Base-by-base conservation (phyloP, 2,113 vertebrate species). In the Arothron firmamentum region DNA sequence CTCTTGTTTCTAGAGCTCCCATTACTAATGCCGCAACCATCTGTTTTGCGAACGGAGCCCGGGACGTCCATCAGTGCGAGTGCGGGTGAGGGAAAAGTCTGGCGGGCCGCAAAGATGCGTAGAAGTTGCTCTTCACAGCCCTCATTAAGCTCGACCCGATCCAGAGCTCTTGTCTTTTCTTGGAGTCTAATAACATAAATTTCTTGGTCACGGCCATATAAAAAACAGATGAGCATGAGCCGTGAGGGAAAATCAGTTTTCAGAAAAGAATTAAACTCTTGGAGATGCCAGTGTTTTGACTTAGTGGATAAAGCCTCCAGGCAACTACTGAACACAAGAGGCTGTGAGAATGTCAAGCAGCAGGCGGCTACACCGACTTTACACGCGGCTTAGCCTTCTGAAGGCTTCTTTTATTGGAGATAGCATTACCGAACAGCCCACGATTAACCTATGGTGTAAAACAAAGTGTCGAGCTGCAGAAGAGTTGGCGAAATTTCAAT, bases 241-340 rank as follows among this genome's bases (percentile, higher is more conserved):
- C 75, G 65, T 72, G 59, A 45, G 59, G 64, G 25, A 59, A 75
- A 71, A 62, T 54, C 65, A 72, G 53, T 72, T 82, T 79, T 77
- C 54, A 77, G 59, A 69, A 68, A 67, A 70, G 72, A 75, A 81
- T 79, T 81, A 70, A 81, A 85, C 80, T 72, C 67, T 67, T 55
- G 69, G 54, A 63, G 65, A 75, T 80, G 85, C 84, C 85, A 88
- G 67, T 81, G 75, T 80, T 89, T 85, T 85, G 84, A 88, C 83
- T 89, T 85, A 84, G 77, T 77, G 76, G 74, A 77, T 74, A 78
- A 79, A 78, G 72, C 81, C 77, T 83, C 53, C 54, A 78, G 83
- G 79, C 79, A 77, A 75, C 73, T 66, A 74, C 43, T 47, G 59
- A 58, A 59, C 68, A 64, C 63, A 67, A 75, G 68, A 70, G 69